Conservation (phyloP, 1,140 invertebrate genomes). For the Plectrocnemia conspersa region DNA sequence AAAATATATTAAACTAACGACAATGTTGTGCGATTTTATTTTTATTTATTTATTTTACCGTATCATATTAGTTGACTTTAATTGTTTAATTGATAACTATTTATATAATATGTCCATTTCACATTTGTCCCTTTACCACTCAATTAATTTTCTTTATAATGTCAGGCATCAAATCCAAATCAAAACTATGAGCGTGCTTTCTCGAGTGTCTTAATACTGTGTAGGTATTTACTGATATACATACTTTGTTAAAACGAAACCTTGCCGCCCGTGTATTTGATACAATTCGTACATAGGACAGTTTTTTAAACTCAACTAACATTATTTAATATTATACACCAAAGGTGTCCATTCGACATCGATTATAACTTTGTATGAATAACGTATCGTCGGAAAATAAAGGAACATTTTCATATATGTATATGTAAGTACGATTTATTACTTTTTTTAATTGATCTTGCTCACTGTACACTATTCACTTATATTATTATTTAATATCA, state of each 20-base stretch:
- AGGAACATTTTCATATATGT: slow-evolving; percentile 24
- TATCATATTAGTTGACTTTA: neutral
- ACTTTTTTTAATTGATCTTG: slow-evolving; percentile 14
- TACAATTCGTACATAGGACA: neutral
- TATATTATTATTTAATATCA: slow-evolving; percentile 19
- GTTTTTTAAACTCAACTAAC: neutral
- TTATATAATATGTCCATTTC: too few relatives aligned
- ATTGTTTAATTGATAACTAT: too few relatives aligned
- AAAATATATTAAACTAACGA: slow-evolving; percentile 15
- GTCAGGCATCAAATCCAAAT: neutral
- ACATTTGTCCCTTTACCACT: too few relatives aligned
- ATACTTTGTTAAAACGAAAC: neutral
- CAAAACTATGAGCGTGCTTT: slow-evolving; percentile 20
- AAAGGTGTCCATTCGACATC: neutral
- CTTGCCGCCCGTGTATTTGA: neutral
- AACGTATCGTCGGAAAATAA: slow-evolving; percentile 31
- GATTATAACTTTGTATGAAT: slow-evolving; percentile 14
- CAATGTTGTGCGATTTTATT: slow-evolving; percentile 16
- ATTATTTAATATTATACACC: neutral
- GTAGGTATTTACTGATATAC: neutral
- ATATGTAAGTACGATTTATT: neutral
- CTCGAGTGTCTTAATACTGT: neutral
- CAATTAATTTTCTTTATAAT: too few relatives aligned
- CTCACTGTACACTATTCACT: slow-evolving; percentile 25
- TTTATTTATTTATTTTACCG: slow-evolving; percentile 2